Conservation (phyloP, 92 coral and sea anemone genomes). For the Pocillopora meandrina region DNA sequence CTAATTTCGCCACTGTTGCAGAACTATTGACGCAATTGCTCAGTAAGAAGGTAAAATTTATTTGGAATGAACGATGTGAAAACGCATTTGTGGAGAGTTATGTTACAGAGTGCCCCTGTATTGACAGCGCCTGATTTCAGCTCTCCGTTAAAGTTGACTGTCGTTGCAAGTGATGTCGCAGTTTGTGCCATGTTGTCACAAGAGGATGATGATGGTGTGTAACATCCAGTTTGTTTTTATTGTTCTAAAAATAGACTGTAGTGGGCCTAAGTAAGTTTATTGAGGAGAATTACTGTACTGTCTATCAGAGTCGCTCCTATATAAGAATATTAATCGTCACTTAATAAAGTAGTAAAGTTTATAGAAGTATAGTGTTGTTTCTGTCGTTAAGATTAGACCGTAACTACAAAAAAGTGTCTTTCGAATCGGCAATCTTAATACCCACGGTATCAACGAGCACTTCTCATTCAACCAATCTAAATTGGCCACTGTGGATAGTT, state of each 20-base stretch:
- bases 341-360: no score
- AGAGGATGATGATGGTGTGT: background rate
- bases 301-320: no score
- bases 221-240: constrained; percentile 40
- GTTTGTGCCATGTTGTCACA: constrained; percentile 57
- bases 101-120: constrained; percentile 57
- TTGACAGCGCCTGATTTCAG: constrained; percentile 53
- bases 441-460: no score
- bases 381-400: no score
- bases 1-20: constrained; percentile 39
- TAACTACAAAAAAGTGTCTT: no score
- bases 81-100: constrained; percentile 49
- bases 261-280: no score
- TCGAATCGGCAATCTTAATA: no score
- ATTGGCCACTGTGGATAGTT: no score
- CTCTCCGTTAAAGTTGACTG: constrained; percentile 43
- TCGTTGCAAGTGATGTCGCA: constrained; percentile 65
- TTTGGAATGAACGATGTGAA: constrained; percentile 54
- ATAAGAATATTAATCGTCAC: no score
- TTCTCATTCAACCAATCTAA: no score
- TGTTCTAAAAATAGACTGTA: background rate
- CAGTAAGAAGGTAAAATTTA: constrained; percentile 35
- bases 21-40: constrained; percentile 33
- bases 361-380: no score
- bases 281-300: no score